Evolutionary conservation across 2,888 invertebrate species (phyloP).

Genomic region (Phymatocera aterrima): DNA sequence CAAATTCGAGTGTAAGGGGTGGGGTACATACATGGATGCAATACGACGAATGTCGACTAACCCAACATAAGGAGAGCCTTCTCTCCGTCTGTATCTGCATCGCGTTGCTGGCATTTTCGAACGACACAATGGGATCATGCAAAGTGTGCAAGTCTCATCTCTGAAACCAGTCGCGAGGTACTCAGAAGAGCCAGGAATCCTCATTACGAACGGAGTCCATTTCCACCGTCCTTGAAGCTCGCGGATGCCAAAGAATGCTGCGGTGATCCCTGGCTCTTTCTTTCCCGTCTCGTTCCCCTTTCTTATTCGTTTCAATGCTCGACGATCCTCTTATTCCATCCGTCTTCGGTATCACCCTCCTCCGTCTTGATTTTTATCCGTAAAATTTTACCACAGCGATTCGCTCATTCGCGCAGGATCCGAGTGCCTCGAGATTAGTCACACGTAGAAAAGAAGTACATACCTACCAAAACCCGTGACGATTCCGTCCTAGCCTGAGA

Average conservation of each 20-base stretch:
- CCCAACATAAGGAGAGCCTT: not conserved
- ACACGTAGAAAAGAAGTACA: not conserved
- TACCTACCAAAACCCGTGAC: not conserved
- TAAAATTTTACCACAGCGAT: not conserved
- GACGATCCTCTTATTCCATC: not conserved
- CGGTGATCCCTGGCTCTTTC: slow-evolving; percentile 9
- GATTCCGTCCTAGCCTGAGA: not conserved
- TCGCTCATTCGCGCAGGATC: not conserved
- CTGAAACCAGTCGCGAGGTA: not conserved
- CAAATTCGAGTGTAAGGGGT: too few species aligned
- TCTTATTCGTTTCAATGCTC: not conserved
- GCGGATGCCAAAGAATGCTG: slow-evolving; percentile 34
- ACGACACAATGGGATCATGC: slow-evolving; percentile 28
- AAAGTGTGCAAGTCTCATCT: slow-evolving; percentile 23
- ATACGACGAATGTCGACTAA: not conserved
- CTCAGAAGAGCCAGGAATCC: slow-evolving; percentile 15
- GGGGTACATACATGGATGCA: not conserved
- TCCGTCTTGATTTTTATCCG: not conserved
- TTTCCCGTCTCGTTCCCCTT: slow-evolving; percentile 7
- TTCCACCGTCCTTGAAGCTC: slow-evolving; percentile 30
- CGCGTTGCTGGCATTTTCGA: not conserved
- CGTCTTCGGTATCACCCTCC: not conserved
- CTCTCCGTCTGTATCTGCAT: too few species aligned
- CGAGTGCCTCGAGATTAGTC: not conserved
- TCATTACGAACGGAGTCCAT: slow-evolving; percentile 34